A percentile compares a stretch with the other conserved stretches of the same genome.
Conservation (phyloP, 2,888 invertebrate genomes). For the Drosophila neonasuta region DNA sequence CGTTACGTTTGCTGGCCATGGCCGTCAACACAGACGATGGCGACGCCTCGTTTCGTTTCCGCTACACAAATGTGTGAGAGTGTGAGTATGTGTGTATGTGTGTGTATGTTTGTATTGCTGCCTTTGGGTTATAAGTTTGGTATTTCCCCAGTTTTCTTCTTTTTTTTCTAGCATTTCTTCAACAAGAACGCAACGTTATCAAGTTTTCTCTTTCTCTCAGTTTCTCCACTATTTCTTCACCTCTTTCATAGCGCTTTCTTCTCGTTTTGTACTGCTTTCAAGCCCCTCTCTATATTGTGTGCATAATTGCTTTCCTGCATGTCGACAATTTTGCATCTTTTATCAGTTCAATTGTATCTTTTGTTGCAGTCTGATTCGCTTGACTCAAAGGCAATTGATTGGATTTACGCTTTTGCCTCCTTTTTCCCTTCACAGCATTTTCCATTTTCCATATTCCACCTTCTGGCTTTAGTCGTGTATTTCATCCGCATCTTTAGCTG, state of each 20-base stretch:
- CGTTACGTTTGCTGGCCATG: conserved; percentile 28
- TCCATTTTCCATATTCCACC: not conserved
- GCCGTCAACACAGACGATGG: conserved; percentile 10
- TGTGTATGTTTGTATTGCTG: conserved; percentile 13
- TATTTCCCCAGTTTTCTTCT: conserved; percentile 26
- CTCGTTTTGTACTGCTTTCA: not conserved
- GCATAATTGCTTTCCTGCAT: conserved; percentile 16
- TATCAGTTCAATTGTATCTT: conserved; percentile 13
- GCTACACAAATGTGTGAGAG: conserved; percentile 5
- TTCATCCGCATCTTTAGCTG: conserved; percentile 8
- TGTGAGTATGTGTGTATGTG: not conserved
- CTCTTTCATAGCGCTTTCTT: not conserved
- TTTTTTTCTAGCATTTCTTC: conserved; percentile 25
- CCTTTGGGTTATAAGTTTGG: conserved; percentile 30
- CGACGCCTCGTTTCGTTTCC: conserved; percentile 42
- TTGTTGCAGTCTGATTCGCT: conserved; percentile 1
- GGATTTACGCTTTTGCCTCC: not conserved
- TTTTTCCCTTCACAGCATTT: too few species aligned
- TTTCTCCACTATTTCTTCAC: not conserved
- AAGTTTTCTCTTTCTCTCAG: not conserved
- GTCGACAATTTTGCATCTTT: conserved; percentile 9
- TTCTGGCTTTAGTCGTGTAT: not conserved
- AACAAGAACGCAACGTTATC: conserved; percentile 31
- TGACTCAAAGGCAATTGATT: conserved; percentile 9
- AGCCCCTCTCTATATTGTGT: conserved; percentile 1